phyloP scores from a whole-genome alignment of 2,888 invertebrate species.

The Spicauda simplicius region DNA sequence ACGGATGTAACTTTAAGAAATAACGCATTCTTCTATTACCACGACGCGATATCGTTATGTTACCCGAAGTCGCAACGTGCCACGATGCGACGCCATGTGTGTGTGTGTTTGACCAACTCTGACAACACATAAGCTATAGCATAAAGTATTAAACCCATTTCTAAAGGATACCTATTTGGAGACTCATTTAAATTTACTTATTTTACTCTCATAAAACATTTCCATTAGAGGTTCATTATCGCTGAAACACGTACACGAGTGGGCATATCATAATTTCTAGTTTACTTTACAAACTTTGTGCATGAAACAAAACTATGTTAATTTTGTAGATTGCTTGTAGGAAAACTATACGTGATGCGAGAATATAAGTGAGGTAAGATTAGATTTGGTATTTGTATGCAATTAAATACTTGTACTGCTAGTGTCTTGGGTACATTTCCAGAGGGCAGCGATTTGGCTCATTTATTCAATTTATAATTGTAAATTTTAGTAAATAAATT shows the following conservation, averaged over 20 bases:
- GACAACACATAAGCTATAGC: too few species aligned
- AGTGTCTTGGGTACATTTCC: too few species aligned
- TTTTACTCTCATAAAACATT: conserved; percentile 5
- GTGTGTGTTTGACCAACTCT: too few species aligned
- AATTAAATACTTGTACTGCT: conserved; percentile 1
- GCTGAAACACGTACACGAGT: conserved; percentile 31
- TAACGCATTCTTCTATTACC: too few species aligned
- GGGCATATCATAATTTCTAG: conserved; percentile 31
- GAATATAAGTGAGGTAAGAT: conserved; percentile 16
- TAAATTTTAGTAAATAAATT: too few species aligned
- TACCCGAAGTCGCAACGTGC: too few species aligned
- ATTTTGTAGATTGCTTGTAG: conserved; percentile 32
- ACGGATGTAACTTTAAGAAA: too few species aligned
- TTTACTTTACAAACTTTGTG: conserved; percentile 30
- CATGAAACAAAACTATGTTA: conserved; percentile 36
- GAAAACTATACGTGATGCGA: conserved; percentile 17
- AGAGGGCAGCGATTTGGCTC: too few species aligned
- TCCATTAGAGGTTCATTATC: conserved; percentile 34
- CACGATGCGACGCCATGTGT: too few species aligned
- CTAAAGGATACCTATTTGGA: background rate
- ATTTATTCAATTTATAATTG: too few species aligned
- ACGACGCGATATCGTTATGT: too few species aligned
- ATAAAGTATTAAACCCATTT: too few species aligned
- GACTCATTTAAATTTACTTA: conserved; percentile 3
- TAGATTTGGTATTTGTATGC: background rate